phyloP scores from a whole-genome alignment of 35 echinoderm and acorn worm genomes.

The Patiria miniata region DNA sequence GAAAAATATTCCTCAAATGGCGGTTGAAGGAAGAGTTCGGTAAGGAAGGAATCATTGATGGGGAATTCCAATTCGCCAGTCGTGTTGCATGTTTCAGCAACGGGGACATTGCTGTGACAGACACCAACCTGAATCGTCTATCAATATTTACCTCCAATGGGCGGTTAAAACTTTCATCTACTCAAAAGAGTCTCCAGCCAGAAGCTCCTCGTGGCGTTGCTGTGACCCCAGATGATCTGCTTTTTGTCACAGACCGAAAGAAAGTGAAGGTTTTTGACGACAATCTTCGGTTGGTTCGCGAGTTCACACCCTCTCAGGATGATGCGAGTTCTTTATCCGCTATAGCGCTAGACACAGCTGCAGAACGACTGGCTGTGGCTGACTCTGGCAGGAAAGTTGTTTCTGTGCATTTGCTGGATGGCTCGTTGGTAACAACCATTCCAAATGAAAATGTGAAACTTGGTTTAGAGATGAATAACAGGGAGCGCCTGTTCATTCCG shows the following conservation, averaged over 20 bases:
- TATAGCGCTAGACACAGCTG: background rate
- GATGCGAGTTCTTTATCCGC: background rate
- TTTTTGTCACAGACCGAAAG: slow-evolving; percentile 1
- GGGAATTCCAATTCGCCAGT: slow-evolving; percentile 10
- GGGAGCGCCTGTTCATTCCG: no score
- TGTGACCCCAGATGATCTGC: slow-evolving; percentile 14
- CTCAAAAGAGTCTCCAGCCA: background rate
- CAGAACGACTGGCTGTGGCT: background rate
- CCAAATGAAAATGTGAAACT: no score
- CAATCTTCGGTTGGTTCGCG: background rate
- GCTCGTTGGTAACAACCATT: background rate
- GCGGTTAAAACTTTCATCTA: no score
- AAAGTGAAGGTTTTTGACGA: slow-evolving; percentile 6
- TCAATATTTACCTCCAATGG: no score
- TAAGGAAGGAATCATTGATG: no score
- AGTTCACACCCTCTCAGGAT: background rate
- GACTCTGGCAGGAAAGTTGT: background rate
- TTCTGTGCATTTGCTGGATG: background rate
- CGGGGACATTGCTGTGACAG: slow-evolving; percentile 26
- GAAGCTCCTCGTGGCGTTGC: background rate
- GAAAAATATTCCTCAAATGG: no score
- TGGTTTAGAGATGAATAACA: no score
- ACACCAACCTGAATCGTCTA: background rate
- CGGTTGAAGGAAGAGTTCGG: no score
- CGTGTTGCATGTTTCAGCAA: slow-evolving; percentile 1